Evolutionary conservation across 2,888 invertebrate genomes (phyloP).

Genomic region (Epistrophe grossulariae): DNA sequence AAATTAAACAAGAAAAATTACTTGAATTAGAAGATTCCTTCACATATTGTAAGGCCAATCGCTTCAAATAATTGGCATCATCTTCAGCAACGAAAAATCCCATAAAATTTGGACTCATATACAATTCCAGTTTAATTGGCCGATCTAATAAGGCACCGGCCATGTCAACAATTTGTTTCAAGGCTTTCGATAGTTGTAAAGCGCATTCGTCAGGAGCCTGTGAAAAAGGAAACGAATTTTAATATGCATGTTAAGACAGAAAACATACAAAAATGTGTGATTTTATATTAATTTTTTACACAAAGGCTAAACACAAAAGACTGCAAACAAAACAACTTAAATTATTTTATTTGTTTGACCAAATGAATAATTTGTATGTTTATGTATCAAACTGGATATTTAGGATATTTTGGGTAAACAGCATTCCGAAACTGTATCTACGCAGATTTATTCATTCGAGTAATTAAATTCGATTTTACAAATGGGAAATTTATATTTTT

Average conservation of each 20-base stretch:
- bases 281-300: no score
- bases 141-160: constrained; percentile 88
- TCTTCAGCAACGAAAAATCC: constrained; percentile 94
- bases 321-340: no score
- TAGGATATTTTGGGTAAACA: no score
- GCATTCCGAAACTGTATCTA: no score
- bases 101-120: constrained; percentile 95
- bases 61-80: constrained; percentile 91
- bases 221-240: background rate
- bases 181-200: constrained; percentile 88
- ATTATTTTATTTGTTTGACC: no score
- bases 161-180: constrained; percentile 90
- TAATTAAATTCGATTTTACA: no score
- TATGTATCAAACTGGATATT: no score
- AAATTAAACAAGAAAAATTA: constrained; percentile 81
- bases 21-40: constrained; percentile 91
- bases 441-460: no score
- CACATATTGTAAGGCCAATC: constrained; percentile 91
- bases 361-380: no score
- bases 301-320: no score
- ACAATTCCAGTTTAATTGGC: constrained; percentile 90
- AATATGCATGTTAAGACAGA: background rate
- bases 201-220: constrained; percentile 91
- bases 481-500: no score
- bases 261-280: no score